phyloP scores from a whole-genome alignment of 23 tunicate species.

The Styela plicata region DNA sequence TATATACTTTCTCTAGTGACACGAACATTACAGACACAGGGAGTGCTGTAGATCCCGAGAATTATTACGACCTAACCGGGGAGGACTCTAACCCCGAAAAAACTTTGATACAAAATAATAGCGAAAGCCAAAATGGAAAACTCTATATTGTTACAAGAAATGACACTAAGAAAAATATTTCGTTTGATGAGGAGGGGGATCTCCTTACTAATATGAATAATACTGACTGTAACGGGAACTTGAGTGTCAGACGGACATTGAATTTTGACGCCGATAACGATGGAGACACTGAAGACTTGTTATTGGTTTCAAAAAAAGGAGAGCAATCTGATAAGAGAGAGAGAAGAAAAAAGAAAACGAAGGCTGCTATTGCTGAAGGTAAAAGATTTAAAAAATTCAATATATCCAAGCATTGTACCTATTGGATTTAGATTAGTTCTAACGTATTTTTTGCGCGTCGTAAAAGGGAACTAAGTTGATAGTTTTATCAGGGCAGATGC shows the following conservation, averaged over 20 bases:
- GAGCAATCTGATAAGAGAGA: not conserved
- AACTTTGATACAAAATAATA: too few species aligned
- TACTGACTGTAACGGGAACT: not conserved
- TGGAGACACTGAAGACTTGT: too few species aligned
- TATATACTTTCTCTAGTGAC: not conserved
- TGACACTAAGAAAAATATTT: not conserved
- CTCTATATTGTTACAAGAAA: not conserved
- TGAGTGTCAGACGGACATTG: not conserved
- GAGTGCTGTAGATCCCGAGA: not conserved
- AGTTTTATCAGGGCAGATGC: too few species aligned
- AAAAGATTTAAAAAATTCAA: too few species aligned
- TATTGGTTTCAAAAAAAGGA: not conserved
- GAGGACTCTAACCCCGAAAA: not conserved
- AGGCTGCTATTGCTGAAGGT: not conserved
- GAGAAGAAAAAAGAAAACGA: not conserved
- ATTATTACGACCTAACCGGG: not conserved
- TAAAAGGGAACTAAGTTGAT: too few species aligned
- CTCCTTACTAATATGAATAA: not conserved
- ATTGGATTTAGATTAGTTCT: too few species aligned
- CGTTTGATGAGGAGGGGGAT: not conserved
- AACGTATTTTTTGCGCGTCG: too few species aligned
- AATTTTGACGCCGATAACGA: not conserved
- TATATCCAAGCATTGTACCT: too few species aligned
- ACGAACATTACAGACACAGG: not conserved
- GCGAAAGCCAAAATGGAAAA: not conserved